phyloP scores from a whole-genome alignment of 2,113 vertebrate genomes.

The Pandion haliaetus region DNA sequence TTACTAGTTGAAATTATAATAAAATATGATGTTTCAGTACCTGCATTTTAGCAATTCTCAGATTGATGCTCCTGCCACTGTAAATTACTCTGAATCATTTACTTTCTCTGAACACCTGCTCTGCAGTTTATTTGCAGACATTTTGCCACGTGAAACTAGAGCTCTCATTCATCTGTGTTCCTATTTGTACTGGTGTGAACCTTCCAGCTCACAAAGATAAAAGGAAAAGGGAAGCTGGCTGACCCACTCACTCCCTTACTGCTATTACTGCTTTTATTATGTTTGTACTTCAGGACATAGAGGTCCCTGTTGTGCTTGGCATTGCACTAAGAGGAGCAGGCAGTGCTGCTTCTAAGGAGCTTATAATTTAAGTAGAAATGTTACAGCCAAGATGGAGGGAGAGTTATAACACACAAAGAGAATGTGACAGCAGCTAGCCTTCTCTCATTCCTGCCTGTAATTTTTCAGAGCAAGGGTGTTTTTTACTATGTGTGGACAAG shows the following conservation, averaged over 20 bases:
- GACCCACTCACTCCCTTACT: neutral
- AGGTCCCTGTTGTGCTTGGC: neutral
- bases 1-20: neutral
- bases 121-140: neutral
- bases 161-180: neutral
- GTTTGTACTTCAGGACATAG: neutral
- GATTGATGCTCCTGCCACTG: neutral
- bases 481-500: neutral
- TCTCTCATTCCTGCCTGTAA: neutral
- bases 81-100: neutral
- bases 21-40: neutral
- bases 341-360: neutral
- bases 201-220: neutral
- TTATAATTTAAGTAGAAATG: neutral
- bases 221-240: neutral
- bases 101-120: conserved; percentile 30
- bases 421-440: neutral
- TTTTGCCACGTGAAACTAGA: neutral
- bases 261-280: neutral
- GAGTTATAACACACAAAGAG: neutral
- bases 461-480: neutral
- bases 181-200: neutral
- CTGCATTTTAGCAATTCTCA: neutral
- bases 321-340: neutral
- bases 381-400: neutral